phyloP scores from a whole-genome alignment of 2,113 vertebrate genomes.

The Nothoprocta perdicaria region DNA sequence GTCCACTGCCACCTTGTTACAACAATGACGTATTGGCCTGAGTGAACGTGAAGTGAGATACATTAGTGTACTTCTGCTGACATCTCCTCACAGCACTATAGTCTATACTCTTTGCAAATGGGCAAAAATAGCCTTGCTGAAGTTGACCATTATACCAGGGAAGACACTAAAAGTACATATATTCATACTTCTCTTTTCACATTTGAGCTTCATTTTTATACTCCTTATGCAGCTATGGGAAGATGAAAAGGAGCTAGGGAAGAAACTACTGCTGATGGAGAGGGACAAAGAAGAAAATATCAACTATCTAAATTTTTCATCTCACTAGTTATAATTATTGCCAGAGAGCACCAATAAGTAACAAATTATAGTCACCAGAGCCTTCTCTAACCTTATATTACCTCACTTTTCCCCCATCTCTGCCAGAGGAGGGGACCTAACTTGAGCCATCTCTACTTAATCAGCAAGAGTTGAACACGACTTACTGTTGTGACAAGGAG shows the following conservation, averaged over 20 bases:
- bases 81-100: neutral
- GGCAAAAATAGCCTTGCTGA: neutral
- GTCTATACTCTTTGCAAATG: neutral
- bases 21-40: neutral
- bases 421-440: neutral
- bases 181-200: neutral
- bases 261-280: neutral
- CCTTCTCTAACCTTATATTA: neutral
- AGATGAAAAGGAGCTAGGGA: neutral
- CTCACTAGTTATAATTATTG: fast-evolving
- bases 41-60: neutral
- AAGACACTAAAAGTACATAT: neutral
- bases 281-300: neutral
- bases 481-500: neutral
- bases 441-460: neutral
- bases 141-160: neutral
- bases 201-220: neutral
- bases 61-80: neutral
- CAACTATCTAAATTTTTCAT: neutral
- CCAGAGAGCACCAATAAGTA: neutral
- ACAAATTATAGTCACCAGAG: neutral
- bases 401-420: neutral
- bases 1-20: neutral
- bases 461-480: neutral
- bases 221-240: neutral